phyloP scores from a whole-genome alignment of 2,888 invertebrate genomes.

The Pseudoips prasinana region DNA sequence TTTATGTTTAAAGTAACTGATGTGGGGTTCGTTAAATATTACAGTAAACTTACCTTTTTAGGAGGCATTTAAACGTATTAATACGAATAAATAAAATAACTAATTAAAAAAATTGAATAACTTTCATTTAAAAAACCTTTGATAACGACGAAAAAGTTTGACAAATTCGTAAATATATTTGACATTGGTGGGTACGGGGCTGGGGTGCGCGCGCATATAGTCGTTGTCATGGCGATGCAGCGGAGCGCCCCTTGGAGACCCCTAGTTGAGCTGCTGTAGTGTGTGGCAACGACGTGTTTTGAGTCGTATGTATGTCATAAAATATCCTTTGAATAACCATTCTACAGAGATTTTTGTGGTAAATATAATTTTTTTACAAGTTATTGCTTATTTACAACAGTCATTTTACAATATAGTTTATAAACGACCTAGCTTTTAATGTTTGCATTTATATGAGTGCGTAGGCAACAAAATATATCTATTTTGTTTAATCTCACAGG shows the following conservation, averaged over 20 bases:
- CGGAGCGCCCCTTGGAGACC: slow-evolving; percentile 24
- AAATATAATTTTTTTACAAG: too few species aligned
- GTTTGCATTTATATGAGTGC: too few species aligned
- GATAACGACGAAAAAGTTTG: slow-evolving; percentile 45
- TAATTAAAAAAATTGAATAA: slow-evolving; percentile 22
- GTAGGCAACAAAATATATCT: too few species aligned
- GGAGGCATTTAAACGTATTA: slow-evolving; percentile 53
- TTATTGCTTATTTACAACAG: too few species aligned
- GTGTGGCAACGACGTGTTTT: slow-evolving; percentile 24
- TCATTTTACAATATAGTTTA: too few species aligned
- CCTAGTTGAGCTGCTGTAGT: slow-evolving; percentile 16
- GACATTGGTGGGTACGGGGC: slow-evolving; percentile 34
- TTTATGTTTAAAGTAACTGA: too few species aligned
- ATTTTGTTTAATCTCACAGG: too few species aligned
- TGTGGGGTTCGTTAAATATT: neutral
- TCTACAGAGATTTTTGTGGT: too few species aligned
- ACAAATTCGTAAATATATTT: slow-evolving; percentile 54
- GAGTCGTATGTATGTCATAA: slow-evolving; percentile 2
- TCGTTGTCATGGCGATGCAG: slow-evolving; percentile 56
- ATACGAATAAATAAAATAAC: slow-evolving; percentile 15
- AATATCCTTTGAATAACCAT: too few species aligned
- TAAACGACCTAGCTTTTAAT: too few species aligned
- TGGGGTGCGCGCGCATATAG: slow-evolving; percentile 65
- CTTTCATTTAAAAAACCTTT: slow-evolving; percentile 20
- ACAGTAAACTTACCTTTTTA: slow-evolving; percentile 62